Evolutionary conservation across 2,113 vertebrate species (phyloP).

Genomic region (Callipepla californica): DNA sequence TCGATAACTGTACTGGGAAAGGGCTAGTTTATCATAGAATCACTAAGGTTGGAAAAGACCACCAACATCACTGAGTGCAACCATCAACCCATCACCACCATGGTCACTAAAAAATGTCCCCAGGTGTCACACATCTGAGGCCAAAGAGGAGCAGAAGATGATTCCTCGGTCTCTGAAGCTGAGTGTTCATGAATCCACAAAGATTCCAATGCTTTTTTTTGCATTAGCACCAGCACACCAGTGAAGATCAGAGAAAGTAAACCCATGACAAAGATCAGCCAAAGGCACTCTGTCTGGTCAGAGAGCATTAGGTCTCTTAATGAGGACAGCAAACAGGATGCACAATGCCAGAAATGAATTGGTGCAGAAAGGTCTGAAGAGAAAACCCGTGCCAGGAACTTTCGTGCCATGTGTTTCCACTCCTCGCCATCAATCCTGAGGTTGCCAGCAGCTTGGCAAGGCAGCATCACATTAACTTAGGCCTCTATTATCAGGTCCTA

Average conservation of each 20-base stretch:
- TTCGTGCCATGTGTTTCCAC: conserved; percentile 17
- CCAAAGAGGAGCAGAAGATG: not conserved
- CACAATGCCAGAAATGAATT: conserved; percentile 43
- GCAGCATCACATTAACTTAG: not conserved
- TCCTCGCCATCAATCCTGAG: conserved; percentile 23
- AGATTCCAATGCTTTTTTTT: not conserved
- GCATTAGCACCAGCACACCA: not conserved
- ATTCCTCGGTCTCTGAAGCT: not conserved
- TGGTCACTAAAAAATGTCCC: too few species aligned
- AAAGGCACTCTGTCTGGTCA: conserved; percentile 23
- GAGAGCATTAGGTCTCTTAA: not conserved
- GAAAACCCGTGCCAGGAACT: conserved; percentile 28
- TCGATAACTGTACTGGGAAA: not conserved
- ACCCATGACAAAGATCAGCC: conserved; percentile 34
- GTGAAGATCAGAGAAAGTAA: conserved; percentile 38
- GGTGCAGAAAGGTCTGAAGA: conserved; percentile 55
- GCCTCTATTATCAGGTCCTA: not conserved
- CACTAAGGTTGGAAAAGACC: too few species aligned
- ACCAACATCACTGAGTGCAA: too few species aligned
- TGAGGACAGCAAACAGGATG: not conserved
- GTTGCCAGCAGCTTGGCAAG: not conserved
- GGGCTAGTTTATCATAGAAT: not conserved
- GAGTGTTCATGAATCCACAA: not conserved
- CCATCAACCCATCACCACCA: too few species aligned
- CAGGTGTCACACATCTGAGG: not conserved